Conservation (phyloP, 1,140 invertebrate species). For the Trichonephila clavata region DNA sequence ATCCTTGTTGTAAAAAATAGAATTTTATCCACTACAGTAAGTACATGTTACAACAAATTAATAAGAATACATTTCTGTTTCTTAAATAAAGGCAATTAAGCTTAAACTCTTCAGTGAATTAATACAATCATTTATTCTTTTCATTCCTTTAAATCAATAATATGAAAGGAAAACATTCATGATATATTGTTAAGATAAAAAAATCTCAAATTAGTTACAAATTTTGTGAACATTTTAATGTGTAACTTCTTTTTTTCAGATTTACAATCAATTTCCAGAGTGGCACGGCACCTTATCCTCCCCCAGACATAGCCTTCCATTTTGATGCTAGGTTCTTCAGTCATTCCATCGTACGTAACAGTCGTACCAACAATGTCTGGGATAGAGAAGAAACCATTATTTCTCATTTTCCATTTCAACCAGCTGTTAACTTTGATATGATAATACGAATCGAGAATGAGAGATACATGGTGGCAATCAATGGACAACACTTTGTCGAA, state of each 20-base stretch:
- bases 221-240: no score
- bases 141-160: no score
- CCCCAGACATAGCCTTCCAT: conserved; percentile 88
- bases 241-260: conserved; percentile 79
- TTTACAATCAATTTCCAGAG: conserved; percentile 85
- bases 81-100: no score
- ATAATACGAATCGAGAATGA: conserved; percentile 86
- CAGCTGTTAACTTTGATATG: conserved; percentile 87
- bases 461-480: conserved; percentile 88
- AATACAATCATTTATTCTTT: no score
- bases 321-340: conserved; percentile 82
- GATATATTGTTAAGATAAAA: no score
- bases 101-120: no score
- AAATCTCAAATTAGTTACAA: no score
- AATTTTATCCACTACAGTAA: no score
- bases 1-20: no score
- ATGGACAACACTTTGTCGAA: conserved; percentile 88
- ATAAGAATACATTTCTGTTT: no score
- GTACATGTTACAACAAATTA: no score
- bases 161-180: no score
- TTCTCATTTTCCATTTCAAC: conserved; percentile 84
- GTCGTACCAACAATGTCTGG: conserved; percentile 84
- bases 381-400: conserved; percentile 87
- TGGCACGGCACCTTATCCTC: conserved; percentile 83
- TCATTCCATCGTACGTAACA: conserved; percentile 88